These are phyloP conservation scores for Phengaris arion DNA, from an alignment of 2,888 invertebrate genomes.

Conservation along the genomic window DNA sequence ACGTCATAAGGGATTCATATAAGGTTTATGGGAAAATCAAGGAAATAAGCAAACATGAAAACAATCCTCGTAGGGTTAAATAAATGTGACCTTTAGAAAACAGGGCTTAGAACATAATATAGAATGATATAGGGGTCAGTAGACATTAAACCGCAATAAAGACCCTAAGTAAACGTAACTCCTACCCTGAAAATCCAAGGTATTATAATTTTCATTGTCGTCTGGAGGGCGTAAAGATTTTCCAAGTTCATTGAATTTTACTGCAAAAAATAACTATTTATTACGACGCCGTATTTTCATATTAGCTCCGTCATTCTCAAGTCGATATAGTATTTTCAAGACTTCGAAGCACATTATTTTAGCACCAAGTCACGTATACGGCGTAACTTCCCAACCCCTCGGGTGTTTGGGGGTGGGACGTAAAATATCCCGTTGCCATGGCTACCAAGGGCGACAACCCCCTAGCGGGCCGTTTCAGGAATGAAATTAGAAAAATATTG, in stretches of 20 bases:
- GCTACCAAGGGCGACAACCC: constrained; percentile 71
- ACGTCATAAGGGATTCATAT: too few species aligned
- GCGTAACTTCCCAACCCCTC: constrained; percentile 34
- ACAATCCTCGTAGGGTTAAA: neutral
- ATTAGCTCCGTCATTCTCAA: constrained; percentile 4
- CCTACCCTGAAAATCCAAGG: neutral
- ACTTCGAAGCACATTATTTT: constrained; percentile 1
- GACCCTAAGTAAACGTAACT: neutral
- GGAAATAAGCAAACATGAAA: too few species aligned
- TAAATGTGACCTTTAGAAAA: neutral
- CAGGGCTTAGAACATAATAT: neutral
- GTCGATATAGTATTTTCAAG: constrained; percentile 12
- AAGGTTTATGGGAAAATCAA: too few species aligned
- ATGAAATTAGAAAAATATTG: constrained; percentile 28
- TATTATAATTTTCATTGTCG: neutral
- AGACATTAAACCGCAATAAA: neutral
- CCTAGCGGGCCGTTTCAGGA: constrained; percentile 41
- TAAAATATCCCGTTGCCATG: constrained; percentile 66
- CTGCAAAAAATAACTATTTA: neutral
- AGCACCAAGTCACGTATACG: constrained; percentile 24
- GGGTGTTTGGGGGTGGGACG: constrained; percentile 54
- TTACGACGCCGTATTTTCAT: neutral
- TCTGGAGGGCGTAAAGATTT: neutral
- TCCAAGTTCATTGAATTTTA: neutral
- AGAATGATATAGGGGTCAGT: neutral